phyloP scores from a whole-genome alignment of 2,888 invertebrate species.

The Chymomyza amoena region DNA sequence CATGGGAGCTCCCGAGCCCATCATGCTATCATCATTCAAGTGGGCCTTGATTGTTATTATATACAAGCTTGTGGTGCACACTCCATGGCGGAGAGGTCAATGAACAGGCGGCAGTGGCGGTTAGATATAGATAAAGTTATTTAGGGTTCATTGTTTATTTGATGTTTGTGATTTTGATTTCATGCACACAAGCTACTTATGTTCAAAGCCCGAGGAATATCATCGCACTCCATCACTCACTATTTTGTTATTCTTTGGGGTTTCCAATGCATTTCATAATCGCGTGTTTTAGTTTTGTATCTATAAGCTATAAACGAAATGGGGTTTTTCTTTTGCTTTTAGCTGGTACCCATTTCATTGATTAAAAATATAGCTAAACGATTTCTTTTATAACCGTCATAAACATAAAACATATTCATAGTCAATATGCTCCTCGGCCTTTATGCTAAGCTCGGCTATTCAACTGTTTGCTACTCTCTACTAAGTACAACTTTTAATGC shows the following conservation, averaged over 20 bases:
- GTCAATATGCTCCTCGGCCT: neutral
- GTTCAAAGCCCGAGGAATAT: constrained; percentile 1
- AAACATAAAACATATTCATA: neutral
- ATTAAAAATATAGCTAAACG: constrained; percentile 2
- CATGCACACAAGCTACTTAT: constrained; percentile 17
- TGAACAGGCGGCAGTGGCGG: constrained; percentile 37
- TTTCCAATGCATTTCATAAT: constrained; percentile 54
- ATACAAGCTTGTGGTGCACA: neutral
- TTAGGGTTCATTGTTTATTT: constrained; percentile 65
- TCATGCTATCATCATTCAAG: neutral
- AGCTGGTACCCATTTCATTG: neutral
- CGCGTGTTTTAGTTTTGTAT: constrained; percentile 19
- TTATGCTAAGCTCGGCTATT: neutral
- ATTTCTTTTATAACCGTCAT: constrained; percentile 20
- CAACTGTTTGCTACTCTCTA: neutral
- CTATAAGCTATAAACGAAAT: constrained; percentile 18
- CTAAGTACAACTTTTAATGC: neutral
- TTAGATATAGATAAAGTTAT: neutral
- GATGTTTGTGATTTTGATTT: constrained; percentile 19
- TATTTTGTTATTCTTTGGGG: constrained; percentile 7
- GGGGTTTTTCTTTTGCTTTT: constrained; percentile 30
- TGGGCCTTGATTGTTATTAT: neutral
- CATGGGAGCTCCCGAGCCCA: neutral
- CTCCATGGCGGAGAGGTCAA: constrained; percentile 48
- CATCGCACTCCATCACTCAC: neutral